Evolutionary conservation across 2,888 invertebrate species (phyloP), one percentile per base, ranked within the genome.

Genomic region (Smittia aterrima): DNA sequence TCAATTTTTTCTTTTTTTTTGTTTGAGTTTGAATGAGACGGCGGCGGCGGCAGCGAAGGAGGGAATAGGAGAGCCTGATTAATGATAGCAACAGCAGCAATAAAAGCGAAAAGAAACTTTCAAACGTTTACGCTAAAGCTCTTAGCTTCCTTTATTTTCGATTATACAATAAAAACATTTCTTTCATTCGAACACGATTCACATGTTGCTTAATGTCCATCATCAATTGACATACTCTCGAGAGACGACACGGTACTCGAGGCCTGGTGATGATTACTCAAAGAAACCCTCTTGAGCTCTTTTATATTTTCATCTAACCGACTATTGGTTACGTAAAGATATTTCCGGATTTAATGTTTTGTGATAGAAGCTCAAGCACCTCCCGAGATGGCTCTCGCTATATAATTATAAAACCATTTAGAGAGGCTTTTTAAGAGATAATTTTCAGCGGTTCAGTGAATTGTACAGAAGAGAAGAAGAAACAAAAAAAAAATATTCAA

Each of bases 401-500:
- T 68, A 25, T 40, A 40, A 68, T 47, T 68, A 22, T 41, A 68
- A 68, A 68, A 67, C 41, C 25, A 67, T 66, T 38, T 66, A 67
- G 20, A 66, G 7, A 24, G 47, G 47, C 16, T 16, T 13, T n/a
- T 58, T 22, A 58, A 53, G n/a, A 62, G 32, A 66, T 66, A 66
- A 27, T 25, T 66, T 66, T 66, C 27, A 22, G 58, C 18, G 58
- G 16, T 47, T 47, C 7, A n/a, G n/a, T n/a, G n/a, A n/a, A n/a
- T n/a, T n/a, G n/a, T n/a, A n/a, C n/a, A n/a, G n/a, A n/a, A n/a
- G n/a, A n/a, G n/a, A n/a, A n/a, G n/a, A n/a, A n/a, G n/a, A n/a
- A n/a, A n/a, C n/a, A n/a, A n/a, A n/a, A n/a, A n/a, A n/a, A n/a
- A n/a, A n/a, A n/a, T n/a, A n/a, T n/a, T n/a, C n/a, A n/a, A 11